These are phyloP conservation scores for Strix aluco DNA, from an alignment of 2,113 vertebrate genomes.

Conservation along the genomic window DNA sequence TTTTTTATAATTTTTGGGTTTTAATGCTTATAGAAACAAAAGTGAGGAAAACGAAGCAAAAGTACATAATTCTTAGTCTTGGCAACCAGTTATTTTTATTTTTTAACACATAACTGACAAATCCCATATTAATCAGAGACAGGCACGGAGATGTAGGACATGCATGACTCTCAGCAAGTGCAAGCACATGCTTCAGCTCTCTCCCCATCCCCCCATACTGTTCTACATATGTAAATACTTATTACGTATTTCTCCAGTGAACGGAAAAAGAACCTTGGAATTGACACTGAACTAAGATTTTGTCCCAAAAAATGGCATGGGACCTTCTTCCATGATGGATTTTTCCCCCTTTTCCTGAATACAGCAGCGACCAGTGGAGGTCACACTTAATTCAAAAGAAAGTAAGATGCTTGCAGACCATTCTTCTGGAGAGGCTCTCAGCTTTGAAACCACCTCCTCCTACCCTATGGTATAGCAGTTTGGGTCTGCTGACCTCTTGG, in stretches of 20 bases:
- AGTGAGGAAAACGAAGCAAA: neutral
- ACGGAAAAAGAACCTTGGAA: neutral
- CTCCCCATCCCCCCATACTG: neutral
- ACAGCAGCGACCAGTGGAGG: neutral
- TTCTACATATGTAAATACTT: neutral
- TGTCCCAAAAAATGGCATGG: neutral
- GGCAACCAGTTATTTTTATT: neutral
- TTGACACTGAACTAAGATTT: neutral
- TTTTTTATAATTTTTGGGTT: neutral
- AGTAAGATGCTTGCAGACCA: neutral
- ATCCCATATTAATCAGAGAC: neutral
- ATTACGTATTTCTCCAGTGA: neutral
- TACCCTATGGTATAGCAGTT: neutral
- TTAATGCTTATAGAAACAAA: neutral
- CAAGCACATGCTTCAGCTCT: neutral
- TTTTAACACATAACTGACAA: neutral
- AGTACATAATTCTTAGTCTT: neutral
- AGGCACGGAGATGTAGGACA: neutral
- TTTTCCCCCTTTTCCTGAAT: neutral
- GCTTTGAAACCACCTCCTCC: neutral
- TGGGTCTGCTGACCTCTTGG: neutral
- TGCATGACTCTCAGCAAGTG: neutral
- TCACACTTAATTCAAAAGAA: neutral
- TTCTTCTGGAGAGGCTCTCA: neutral
- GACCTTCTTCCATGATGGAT: neutral